Evolutionary conservation across 2,113 vertebrate species (phyloP), one percentile per base, ranked within the genome.

Genomic region (Caretta caretta): DNA sequence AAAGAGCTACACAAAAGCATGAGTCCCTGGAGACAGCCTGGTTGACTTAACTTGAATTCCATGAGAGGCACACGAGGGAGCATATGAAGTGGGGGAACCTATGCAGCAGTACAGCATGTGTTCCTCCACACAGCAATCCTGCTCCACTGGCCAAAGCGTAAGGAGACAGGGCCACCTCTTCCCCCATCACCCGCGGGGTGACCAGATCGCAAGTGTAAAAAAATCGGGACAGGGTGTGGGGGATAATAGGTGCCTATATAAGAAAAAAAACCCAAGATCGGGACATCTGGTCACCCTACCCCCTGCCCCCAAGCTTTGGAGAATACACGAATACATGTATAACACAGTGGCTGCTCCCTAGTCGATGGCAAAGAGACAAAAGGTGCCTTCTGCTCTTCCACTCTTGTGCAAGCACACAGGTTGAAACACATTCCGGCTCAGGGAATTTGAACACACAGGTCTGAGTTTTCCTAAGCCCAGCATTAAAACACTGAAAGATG

Each of bases 321-420:
- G 42, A 20, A 19, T 5, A 42, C 8, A 65, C 1, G 29, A 57
- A 0, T 0, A 27, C 16, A 92, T 59, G 38, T 24, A 12, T 7
- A 10, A 54, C 51, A n/a, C 6, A 2, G 1, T 0, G 1, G 6
- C 16, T 82, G 90, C 24, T 9, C 17, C 69, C 38, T 86, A 8
- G 6, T 57, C 25, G 4, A 57, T 11, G 56, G 56, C 46, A 48
- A 59, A 72, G 69, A 6, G 54, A 11, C 56, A 4, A 87, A 78
- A 46, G 3, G 24, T 35, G 57, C 9, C 19, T 78, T 89, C 17
- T 3, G 50, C 8, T 2, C 3, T 81, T 83, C 4, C 13, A 54
- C 1, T 0, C 2, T 9, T 1, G 27, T 75, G 56, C 38, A 90
- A 65, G 4, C 2, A 69, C 19, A n/a, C 3, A 76, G 10, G 53